These are phyloP conservation scores for Drosophila pegasa DNA, from an alignment of 2,888 invertebrate species.

Conservation along the genomic window DNA sequence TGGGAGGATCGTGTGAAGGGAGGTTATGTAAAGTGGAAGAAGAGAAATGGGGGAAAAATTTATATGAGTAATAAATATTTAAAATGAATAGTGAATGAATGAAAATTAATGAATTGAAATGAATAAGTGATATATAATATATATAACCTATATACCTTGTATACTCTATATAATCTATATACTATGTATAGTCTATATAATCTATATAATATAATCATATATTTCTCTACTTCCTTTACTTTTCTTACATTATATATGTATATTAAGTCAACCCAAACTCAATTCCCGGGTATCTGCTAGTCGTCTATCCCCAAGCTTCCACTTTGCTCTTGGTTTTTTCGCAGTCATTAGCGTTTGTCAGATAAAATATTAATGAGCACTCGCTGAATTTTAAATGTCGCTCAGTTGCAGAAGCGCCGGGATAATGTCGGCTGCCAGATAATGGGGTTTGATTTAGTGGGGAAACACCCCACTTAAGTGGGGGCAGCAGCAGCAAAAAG, in stretches of 20 bases:
- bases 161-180: neutral
- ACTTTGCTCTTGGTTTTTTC: conserved; percentile 11
- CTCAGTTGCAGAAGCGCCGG: conserved; percentile 8
- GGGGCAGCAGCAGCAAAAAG: neutral
- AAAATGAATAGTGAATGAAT: neutral
- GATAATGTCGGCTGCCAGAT: neutral
- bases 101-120: neutral
- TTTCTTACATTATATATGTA: neutral
- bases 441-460: conserved; percentile 9
- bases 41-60: neutral
- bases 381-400: conserved; percentile 23
- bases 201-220: no score
- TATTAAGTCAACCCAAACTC: no score
- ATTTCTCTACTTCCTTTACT: neutral
- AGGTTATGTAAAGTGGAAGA: neutral
- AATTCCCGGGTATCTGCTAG: neutral
- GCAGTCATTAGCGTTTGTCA: conserved; percentile 43
- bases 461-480: conserved; percentile 14
- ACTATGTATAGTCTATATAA: neutral
- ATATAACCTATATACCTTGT: neutral
- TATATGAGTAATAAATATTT: neutral
- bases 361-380: conserved; percentile 62
- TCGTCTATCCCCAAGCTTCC: neutral
- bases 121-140: neutral
- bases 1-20: neutral